These are phyloP conservation scores for Dermatemys mawii DNA, from an alignment of 2,113 vertebrate species.

Conservation along the genomic window DNA sequence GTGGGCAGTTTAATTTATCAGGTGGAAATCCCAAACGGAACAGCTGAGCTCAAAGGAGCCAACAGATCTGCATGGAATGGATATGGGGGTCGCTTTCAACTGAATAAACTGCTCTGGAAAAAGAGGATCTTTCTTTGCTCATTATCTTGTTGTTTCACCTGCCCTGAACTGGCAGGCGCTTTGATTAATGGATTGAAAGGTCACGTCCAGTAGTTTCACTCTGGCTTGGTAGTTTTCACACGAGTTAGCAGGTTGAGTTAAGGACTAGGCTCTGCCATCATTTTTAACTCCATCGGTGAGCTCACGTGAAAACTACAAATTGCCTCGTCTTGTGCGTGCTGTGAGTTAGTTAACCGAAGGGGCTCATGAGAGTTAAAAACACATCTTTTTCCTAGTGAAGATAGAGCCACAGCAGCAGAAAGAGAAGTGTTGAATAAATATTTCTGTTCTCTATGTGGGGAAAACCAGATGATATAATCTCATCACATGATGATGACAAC, in stretches of 20 bases:
- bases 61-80: not conserved
- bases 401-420: not conserved
- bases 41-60: not conserved
- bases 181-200: not conserved
- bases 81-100: not conserved
- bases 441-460: not conserved
- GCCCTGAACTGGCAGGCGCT: not conserved
- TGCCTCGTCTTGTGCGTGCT: not conserved
- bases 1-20: not conserved
- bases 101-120: not conserved
- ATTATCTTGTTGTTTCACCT: constrained; percentile 1
- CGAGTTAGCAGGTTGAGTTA: not conserved
- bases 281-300: not conserved
- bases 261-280: not conserved
- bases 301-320: not conserved
- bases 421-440: not conserved
- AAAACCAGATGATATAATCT: not conserved
- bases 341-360: not conserved
- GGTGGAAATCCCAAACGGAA: not conserved
- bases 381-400: not conserved
- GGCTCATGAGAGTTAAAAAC: not conserved
- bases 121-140: not conserved
- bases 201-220: not conserved
- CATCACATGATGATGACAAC: not conserved
- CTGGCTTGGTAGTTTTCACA: not conserved